Conservation (phyloP, 2,888 invertebrate species). For the Diaphora mendica region DNA sequence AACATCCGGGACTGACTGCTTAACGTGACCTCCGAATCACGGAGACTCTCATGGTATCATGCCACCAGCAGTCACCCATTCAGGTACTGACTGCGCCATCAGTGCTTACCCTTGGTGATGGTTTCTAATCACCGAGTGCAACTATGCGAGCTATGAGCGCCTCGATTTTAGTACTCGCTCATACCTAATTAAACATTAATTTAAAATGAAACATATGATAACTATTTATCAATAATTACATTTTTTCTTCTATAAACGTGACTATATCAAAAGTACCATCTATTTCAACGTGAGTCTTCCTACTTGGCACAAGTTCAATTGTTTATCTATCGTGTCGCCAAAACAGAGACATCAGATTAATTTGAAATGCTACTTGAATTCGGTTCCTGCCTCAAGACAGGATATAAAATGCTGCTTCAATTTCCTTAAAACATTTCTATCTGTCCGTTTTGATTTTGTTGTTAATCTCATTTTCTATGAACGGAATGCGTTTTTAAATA, state of each 20-base stretch:
- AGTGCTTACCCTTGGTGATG: no score
- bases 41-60: no score
- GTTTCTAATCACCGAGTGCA: no score
- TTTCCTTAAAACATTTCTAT: conserved; percentile 11
- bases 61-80: no score
- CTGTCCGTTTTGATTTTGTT: conserved; percentile 11
- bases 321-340: conserved; percentile 46
- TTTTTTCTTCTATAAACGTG: conserved; percentile 3
- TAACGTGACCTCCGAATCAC: no score
- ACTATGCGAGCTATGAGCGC: no score
- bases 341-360: conserved; percentile 31
- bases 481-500: conserved; percentile 5
- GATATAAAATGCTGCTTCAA: conserved; percentile 17
- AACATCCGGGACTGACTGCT: no score
- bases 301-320: conserved; percentile 46
- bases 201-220: not conserved
- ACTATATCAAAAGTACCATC: conserved; percentile 16
- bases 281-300: conserved; percentile 39
- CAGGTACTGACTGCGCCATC: no score
- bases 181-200: not conserved
- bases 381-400: conserved; percentile 16
- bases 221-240: no score
- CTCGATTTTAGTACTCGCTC: not conserved
- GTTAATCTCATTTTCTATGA: conserved; percentile 4
- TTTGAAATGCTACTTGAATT: conserved; percentile 20